Percentiles rank a stretch among this genome's conserved stretches.
phyloP scores from a whole-genome alignment of 1,140 invertebrate species.

The Brachionus calyciflorus region DNA sequence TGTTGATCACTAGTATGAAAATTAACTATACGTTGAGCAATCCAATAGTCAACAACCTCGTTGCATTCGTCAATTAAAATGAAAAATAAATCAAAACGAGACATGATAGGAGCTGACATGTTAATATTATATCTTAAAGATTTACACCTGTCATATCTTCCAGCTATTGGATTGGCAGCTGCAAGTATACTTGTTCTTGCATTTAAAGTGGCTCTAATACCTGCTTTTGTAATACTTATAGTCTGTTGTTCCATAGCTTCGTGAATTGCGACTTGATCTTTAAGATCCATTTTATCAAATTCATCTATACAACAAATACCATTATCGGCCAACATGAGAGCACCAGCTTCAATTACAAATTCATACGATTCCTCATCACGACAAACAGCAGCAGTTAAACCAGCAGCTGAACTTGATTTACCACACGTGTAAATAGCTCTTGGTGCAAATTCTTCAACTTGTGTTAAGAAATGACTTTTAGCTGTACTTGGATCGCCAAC shows the following conservation, averaged over 20 bases:
- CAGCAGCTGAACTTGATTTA: constrained; percentile 93
- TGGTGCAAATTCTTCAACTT: constrained; percentile 88
- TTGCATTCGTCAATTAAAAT: constrained; percentile 93
- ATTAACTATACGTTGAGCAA: constrained; percentile 90
- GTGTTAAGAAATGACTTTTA: constrained; percentile 84
- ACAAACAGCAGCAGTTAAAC: constrained; percentile 94
- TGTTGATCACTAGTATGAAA: constrained; percentile 71
- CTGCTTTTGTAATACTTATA: constrained; percentile 96
- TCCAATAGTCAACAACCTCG: constrained; percentile 88
- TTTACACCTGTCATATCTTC: constrained; percentile 88
- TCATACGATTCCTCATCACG: constrained; percentile 94
- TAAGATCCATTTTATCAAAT: constrained; percentile 98
- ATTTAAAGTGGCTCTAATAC: constrained; percentile 91
- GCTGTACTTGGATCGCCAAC: constrained; percentile 98
- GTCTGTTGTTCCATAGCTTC: constrained; percentile 99
- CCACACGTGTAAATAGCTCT: constrained; percentile 96
- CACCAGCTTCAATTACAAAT: constrained; percentile 98
- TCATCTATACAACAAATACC: constrained; percentile 99
- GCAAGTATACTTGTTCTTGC: constrained; percentile 95
- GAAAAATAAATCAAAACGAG: constrained; percentile 97
- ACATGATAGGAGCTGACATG: constrained; percentile 95
- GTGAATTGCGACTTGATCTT: constrained; percentile 97
- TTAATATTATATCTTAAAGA: constrained; percentile 91
- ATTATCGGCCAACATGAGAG: constrained; percentile 97
- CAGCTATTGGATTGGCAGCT: constrained; percentile 93